A percentile compares a stretch with the other conserved stretches of the same genome.
phyloP scores from a whole-genome alignment of 2,797 vertebrate species.

The Sebastes itinus region DNA sequence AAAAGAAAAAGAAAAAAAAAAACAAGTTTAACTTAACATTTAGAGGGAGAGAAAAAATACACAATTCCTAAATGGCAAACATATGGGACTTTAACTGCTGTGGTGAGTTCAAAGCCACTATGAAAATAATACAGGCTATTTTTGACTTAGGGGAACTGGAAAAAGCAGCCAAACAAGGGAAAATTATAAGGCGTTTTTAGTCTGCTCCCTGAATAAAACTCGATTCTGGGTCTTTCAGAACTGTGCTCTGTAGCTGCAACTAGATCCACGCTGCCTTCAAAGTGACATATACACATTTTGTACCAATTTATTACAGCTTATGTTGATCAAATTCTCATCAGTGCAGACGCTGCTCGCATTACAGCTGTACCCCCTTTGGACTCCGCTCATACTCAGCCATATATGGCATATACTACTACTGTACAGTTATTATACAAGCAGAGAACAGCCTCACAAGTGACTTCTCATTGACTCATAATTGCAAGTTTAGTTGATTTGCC shows the following conservation, averaged over 20 bases:
- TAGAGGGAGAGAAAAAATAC: conserved; percentile 67
- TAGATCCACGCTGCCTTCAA: neutral
- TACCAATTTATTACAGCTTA: neutral
- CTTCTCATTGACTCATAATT: conserved; percentile 1
- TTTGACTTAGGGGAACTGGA: conserved; percentile 75
- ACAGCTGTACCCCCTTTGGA: neutral
- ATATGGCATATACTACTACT: neutral
- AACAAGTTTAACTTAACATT: conserved; percentile 62
- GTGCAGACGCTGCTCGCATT: conserved; percentile 17
- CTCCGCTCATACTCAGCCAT: neutral
- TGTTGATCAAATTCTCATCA: conserved; percentile 19
- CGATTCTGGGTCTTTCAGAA: conserved; percentile 31
- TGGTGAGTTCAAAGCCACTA: conserved; percentile 84
- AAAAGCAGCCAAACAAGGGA: conserved; percentile 78
- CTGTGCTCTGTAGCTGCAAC: conserved; percentile 27
- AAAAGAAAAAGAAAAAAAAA: conserved; percentile 32
- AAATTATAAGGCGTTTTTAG: conserved; percentile 82
- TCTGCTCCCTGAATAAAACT: conserved; percentile 65
- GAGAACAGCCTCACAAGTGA: neutral
- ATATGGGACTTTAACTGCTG: conserved; percentile 81
- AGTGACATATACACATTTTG: conserved; percentile 34
- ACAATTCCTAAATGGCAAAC: conserved; percentile 78
- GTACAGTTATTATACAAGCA: neutral
- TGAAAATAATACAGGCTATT: conserved; percentile 84
- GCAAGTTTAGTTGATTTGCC: neutral